A percentile compares a stretch with the other conserved stretches of the same genome.
These are phyloP conservation scores for Takifugu ocellatus DNA, from an alignment of 2,797 vertebrate genomes.

Conservation along the genomic window DNA sequence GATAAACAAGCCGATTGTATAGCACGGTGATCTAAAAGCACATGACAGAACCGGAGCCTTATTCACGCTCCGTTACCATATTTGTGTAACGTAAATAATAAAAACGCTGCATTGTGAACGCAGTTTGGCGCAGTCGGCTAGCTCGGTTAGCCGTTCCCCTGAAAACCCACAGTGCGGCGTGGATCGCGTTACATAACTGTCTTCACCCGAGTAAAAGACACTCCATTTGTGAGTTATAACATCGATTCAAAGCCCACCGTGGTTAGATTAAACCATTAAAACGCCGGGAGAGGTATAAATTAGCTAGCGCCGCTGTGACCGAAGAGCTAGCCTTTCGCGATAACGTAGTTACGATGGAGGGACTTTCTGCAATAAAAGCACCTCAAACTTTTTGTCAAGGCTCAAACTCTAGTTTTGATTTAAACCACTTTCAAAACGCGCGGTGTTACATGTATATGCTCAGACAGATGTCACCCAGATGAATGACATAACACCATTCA, in stretches of 20 bases:
- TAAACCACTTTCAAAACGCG: not conserved
- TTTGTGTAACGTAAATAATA: not conserved
- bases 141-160: constrained; percentile 22
- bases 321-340: constrained; percentile 29
- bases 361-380: not conserved
- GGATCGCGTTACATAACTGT: constrained; percentile 57
- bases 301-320: constrained; percentile 22
- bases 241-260: not conserved
- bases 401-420: not conserved
- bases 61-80: not conserved
- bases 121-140: constrained; percentile 9
- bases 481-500: too few relatives aligned
- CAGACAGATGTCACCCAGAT: not conserved
- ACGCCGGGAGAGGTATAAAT: constrained; percentile 1
- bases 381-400: constrained; percentile 36
- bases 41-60: too few relatives aligned
- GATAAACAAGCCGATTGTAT: not conserved
- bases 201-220: constrained; percentile 35
- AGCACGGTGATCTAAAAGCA: not conserved
- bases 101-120: not conserved
- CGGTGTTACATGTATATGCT: not conserved
- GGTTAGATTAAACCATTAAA: constrained; percentile 2
- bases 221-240: constrained; percentile 36
- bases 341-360: constrained; percentile 16
- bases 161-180: constrained; percentile 27